Base-by-base conservation (phyloP, 2,888 invertebrate species). In the Baccha elongata region DNA sequence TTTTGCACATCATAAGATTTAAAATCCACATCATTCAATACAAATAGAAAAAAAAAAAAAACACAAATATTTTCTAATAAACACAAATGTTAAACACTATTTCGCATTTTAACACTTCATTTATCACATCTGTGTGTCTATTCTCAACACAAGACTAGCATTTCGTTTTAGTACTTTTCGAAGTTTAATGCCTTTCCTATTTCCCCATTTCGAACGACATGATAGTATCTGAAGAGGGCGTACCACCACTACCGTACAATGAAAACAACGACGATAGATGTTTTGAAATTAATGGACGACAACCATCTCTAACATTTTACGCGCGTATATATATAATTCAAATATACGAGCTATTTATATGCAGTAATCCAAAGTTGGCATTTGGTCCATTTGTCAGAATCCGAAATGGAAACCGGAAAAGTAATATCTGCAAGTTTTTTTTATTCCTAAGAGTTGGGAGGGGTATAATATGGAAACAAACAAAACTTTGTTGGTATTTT, bases 321-420 rank as follows among this genome's bases (percentile, higher is more conserved):
- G 55, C 53, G 64, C n/a, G n/a, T n/a, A n/a, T n/a, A n/a, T n/a
- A n/a, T 53, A 50, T 76, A 64, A 71, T 48, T 71, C 71, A 64
- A 71, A 55, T 64, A 55, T 68, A 68, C 68, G 35, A 68, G 67
- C 58, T 69, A 76, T 71, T 76, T 76, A 75, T 69, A 64, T 46
- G 35, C 55, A 48, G 71, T 76, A 76, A 71, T 69, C 76, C 62
- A 40, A 55, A 32, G 35, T 46, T 71, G 76, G 64, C 55, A 64
- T 48, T 58, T 44, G 29, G 64, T 55, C 55, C 64, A 76, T 76
- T 76, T 76, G 71, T 76, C 64, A 71, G 42, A 55, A 46, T 62
- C 26, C 21, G 29, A 53, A 53, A 53, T 8, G 44, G 17, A 52
- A 15, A 72, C 32, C 42, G 23, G 44, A 42, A 23, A 58, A 62